Conservation (phyloP, 2,113 vertebrate genomes). For the Rhinoderma darwinii region DNA sequence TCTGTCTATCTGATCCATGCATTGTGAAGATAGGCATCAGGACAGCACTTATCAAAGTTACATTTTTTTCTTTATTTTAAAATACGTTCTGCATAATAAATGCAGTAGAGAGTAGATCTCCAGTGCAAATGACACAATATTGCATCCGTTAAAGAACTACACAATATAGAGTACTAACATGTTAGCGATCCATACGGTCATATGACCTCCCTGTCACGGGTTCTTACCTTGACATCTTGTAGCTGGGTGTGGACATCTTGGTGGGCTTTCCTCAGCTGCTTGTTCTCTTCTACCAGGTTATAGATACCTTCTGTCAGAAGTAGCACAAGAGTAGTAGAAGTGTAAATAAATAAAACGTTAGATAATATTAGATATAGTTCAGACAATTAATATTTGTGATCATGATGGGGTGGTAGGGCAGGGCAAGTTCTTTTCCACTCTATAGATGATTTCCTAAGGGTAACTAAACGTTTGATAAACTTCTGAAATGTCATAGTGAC, state of each 20-base stretch:
- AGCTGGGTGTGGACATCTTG: slow-evolving; percentile 93
- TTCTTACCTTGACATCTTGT: slow-evolving; percentile 88
- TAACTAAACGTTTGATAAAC: too few species aligned
- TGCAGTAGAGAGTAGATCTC: background rate
- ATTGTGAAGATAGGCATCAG: too few species aligned
- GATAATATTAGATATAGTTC: background rate
- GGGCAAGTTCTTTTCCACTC: too few species aligned
- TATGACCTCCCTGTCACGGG: background rate
- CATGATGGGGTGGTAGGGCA: too few species aligned
- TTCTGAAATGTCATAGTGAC: too few species aligned
- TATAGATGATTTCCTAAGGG: too few species aligned
- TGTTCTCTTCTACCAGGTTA: slow-evolving; percentile 93
- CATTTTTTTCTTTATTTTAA: background rate
- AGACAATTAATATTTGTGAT: background rate
- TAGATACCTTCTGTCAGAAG: slow-evolving; percentile 81
- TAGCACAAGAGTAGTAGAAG: slow-evolving; percentile 51
- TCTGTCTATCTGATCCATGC: too few species aligned
- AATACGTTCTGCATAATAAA: background rate
- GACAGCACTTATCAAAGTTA: too few species aligned
- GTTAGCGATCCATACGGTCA: background rate
- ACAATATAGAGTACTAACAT: background rate
- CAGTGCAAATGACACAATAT: too few species aligned
- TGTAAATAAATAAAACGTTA: too few species aligned
- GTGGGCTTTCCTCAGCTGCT: slow-evolving; percentile 91
- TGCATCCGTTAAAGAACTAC: background rate